These are phyloP conservation scores for Trichopria drosophilae DNA, from an alignment of 2,888 invertebrate genomes.

Conservation along the genomic window DNA sequence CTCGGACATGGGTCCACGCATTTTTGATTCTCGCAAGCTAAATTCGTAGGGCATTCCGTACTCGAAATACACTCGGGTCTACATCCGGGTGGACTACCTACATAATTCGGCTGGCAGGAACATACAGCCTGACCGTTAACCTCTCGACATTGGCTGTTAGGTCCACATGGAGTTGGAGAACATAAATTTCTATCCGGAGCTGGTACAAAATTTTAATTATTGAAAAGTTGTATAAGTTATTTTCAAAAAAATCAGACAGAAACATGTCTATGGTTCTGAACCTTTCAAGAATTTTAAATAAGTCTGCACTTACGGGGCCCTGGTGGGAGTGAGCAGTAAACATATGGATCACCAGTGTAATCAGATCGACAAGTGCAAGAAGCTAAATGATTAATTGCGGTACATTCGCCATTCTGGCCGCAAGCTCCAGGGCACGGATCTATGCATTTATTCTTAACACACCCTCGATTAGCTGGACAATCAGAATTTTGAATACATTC, in stretches of 20 bases:
- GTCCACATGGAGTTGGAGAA: conserved; percentile 66
- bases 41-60: conserved; percentile 65
- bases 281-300: conserved; percentile 49
- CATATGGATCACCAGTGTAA: conserved; percentile 76
- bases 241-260: not conserved
- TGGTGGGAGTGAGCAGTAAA: conserved; percentile 61
- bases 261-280: conserved; percentile 63
- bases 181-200: conserved; percentile 60
- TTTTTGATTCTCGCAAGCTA: conserved; percentile 69
- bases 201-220: conserved; percentile 34
- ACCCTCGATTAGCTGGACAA: conserved; percentile 70
- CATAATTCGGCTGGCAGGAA: conserved; percentile 65
- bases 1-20: conserved; percentile 69
- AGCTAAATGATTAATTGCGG: conserved; percentile 75
- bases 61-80: conserved; percentile 70
- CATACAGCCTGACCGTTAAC: conserved; percentile 67
- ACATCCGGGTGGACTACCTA: conserved; percentile 68
- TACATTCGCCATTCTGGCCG: conserved; percentile 74
- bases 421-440: conserved; percentile 78
- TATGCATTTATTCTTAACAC: conserved; percentile 69
- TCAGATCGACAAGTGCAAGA: conserved; percentile 71
- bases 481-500: conserved; percentile 69
- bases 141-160: conserved; percentile 67
- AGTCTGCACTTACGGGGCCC: conserved; percentile 49
- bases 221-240: not conserved